Conservation (phyloP, 2,888 invertebrate species). For the Amorpha juglandis region DNA sequence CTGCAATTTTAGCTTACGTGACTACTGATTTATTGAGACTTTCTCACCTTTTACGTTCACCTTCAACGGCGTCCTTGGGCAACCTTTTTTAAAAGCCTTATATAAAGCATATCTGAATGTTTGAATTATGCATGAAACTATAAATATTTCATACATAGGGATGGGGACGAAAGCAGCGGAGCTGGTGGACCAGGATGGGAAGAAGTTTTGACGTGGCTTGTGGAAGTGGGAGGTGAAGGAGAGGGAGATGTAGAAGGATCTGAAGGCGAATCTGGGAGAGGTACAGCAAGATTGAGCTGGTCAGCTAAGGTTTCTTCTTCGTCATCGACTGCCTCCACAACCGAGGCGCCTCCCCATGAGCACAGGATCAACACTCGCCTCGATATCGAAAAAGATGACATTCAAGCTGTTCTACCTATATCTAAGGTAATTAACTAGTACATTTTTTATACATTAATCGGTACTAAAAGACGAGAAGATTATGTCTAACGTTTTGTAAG, state of each 20-base stretch:
- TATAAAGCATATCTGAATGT: constrained; percentile 34
- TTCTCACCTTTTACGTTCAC: constrained; percentile 46
- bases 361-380: constrained; percentile 91
- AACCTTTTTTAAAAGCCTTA: constrained; percentile 46
- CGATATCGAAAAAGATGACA: constrained; percentile 96
- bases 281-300: constrained; percentile 94
- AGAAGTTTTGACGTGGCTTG: constrained; percentile 95
- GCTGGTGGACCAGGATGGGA: constrained; percentile 84
- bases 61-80: constrained; percentile 49
- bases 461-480: not conserved
- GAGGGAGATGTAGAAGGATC: constrained; percentile 79
- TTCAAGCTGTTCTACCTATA: constrained; percentile 96
- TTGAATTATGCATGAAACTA: constrained; percentile 19
- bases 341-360: constrained; percentile 75
- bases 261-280: constrained; percentile 86
- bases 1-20: constrained; percentile 38
- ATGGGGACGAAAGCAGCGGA: constrained; percentile 66
- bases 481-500: not conserved
- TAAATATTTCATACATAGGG: constrained; percentile 47
- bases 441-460: not conserved
- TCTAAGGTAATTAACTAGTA: constrained; percentile 88
- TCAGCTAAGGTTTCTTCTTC: constrained; percentile 83
- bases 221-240: constrained; percentile 94
- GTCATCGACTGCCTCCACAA: constrained; percentile 61
- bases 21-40: constrained; percentile 55